Evolutionary conservation across 2,797 vertebrate genomes (phyloP).

Genomic region (Ctenopoma kingsleyae): DNA sequence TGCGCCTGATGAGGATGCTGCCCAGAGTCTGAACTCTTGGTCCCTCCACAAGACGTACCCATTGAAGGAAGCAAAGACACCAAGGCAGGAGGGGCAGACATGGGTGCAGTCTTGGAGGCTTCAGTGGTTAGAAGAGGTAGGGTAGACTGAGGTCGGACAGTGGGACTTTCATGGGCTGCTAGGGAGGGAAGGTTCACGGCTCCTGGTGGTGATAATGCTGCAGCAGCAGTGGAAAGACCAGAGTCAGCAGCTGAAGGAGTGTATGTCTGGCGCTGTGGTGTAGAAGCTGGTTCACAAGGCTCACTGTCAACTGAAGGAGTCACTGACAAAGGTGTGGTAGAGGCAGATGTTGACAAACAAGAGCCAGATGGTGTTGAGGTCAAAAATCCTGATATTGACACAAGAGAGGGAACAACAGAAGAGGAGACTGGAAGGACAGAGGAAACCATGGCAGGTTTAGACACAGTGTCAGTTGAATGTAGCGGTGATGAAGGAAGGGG

Average conservation of each 20-base stretch:
- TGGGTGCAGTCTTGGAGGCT: constrained; percentile 78
- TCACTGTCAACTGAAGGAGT: constrained; percentile 23
- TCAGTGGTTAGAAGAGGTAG: constrained; percentile 82
- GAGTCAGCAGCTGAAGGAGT: constrained; percentile 52
- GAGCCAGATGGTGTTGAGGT: constrained; percentile 34
- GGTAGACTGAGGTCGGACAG: constrained; percentile 70
- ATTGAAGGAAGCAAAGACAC: constrained; percentile 61
- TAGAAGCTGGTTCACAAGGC: constrained; percentile 45
- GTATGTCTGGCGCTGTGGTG: constrained; percentile 42
- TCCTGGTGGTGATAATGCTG: constrained; percentile 47
- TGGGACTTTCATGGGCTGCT: constrained; percentile 59
- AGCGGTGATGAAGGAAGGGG: constrained; percentile 52
- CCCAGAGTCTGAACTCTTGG: constrained; percentile 45
- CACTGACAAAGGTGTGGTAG: constrained; percentile 30
- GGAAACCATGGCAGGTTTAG: constrained; percentile 43
- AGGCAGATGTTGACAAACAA: constrained; percentile 43
- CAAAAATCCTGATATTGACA: constrained; percentile 42
- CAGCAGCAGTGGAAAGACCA: constrained; percentile 46
- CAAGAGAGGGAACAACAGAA: constrained; percentile 41
- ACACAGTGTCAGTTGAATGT: constrained; percentile 34
- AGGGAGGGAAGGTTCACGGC: constrained; percentile 32
- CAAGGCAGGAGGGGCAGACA: constrained; percentile 72
- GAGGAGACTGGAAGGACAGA: constrained; percentile 37
- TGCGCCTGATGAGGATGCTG: constrained; percentile 36
- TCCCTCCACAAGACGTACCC: constrained; percentile 53